Conservation (phyloP, 1,140 invertebrate species). For the Drosophila serrata region DNA sequence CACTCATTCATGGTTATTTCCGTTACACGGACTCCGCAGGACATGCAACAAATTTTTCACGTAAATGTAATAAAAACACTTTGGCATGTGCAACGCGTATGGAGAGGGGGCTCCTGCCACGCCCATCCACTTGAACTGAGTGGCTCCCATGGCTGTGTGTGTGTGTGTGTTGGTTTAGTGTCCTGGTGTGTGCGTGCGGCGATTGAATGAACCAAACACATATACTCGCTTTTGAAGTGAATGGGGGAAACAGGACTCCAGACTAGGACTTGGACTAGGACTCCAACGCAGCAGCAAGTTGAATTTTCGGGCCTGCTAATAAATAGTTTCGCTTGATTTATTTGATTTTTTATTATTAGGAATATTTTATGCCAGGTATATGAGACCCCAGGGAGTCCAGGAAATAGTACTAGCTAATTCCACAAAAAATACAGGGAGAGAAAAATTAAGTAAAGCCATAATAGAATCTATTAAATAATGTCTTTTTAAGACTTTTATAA, state of each 20-base stretch:
- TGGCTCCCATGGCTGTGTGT: constrained; percentile 9
- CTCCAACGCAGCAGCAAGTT: not conserved
- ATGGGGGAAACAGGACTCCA: not conserved
- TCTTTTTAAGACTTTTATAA: not conserved
- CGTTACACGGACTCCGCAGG: constrained; percentile 62
- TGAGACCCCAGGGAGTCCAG: constrained; percentile 45
- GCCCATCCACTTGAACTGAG: constrained; percentile 60
- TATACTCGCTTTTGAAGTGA: constrained; percentile 3
- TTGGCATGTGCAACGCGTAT: constrained; percentile 56
- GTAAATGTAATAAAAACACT: constrained; percentile 85
- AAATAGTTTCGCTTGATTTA: constrained; percentile 78
- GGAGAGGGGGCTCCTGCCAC: constrained; percentile 7
- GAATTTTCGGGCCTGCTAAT: constrained; percentile 55
- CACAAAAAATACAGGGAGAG: not conserved
- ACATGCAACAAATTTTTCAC: constrained; percentile 84
- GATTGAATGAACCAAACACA: constrained; percentile 20
- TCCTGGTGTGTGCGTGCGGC: constrained; percentile 41
- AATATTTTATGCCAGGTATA: constrained; percentile 74
- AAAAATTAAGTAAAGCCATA: not conserved
- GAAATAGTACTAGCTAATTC: constrained; percentile 1
- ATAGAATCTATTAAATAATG: too few species aligned
- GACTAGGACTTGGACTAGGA: not conserved
- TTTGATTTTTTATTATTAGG: constrained; percentile 81
- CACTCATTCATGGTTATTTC: constrained; percentile 38
- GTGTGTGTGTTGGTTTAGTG: constrained; percentile 32